These are phyloP conservation scores for Glaucidium brasilianum DNA, from an alignment of 2,113 vertebrate genomes.

Conservation along the genomic window DNA sequence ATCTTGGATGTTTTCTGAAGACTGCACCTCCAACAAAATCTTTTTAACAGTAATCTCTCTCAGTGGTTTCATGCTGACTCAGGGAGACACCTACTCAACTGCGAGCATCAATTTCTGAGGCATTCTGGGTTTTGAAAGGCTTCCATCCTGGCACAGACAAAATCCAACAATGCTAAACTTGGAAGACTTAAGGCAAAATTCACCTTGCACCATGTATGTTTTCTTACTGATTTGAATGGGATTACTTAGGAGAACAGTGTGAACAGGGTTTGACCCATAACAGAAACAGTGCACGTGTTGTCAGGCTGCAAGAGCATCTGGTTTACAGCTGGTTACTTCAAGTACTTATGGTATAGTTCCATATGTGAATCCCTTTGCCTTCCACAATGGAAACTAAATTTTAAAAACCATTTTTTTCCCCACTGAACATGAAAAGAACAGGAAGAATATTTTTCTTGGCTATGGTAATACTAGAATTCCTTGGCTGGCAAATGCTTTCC, in stretches of 20 bases:
- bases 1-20: neutral
- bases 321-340: constrained; percentile 13
- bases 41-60: neutral
- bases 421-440: neutral
- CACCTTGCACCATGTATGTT: neutral
- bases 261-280: neutral
- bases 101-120: neutral
- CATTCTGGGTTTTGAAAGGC: constrained; percentile 2
- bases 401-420: neutral
- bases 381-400: constrained; percentile 5
- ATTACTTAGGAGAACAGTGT: neutral
- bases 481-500: constrained; percentile 22
- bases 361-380: neutral
- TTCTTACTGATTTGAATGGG: neutral
- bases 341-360: neutral
- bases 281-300: neutral
- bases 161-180: neutral
- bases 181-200: neutral
- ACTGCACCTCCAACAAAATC: neutral
- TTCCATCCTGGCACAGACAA: neutral
- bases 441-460: constrained; percentile 29
- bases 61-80: constrained; percentile 1
- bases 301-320: neutral
- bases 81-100: constrained; percentile 18
- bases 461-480: neutral